A percentile compares a stretch with the other conserved stretches of the same genome.
Conservation (phyloP, 2,888 invertebrate genomes). For the Drosophila anceps region DNA sequence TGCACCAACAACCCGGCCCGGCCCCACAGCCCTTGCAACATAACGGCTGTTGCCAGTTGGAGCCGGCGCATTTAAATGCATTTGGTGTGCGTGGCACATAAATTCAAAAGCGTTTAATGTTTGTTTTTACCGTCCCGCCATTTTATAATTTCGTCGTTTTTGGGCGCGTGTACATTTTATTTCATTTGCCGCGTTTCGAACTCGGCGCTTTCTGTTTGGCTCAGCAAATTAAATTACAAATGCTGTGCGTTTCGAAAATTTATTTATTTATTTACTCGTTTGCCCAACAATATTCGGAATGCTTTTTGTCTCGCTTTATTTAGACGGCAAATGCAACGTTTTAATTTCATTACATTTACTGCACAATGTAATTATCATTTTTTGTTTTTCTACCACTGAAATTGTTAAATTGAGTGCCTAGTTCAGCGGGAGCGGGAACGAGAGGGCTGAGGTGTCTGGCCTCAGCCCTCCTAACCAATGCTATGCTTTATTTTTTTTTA, state of each 20-base stretch:
- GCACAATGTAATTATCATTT: constrained; percentile 60
- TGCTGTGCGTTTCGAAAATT: constrained; percentile 36
- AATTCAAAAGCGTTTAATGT: constrained; percentile 77
- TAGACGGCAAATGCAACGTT: constrained; percentile 65
- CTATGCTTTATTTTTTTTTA: constrained; percentile 6
- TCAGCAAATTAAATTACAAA: constrained; percentile 75
- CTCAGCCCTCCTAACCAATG: not conserved
- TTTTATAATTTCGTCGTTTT: constrained; percentile 54
- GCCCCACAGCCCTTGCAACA: constrained; percentile 28
- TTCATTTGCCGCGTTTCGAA: constrained; percentile 37
- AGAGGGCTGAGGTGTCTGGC: not conserved
- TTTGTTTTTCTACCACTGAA: constrained; percentile 23
- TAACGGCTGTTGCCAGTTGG: constrained; percentile 46
- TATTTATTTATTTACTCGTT: constrained; percentile 70
- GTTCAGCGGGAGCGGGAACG: not conserved
- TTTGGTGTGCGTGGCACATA: constrained; percentile 74
- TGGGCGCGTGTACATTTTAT: constrained; percentile 54
- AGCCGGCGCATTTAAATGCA: constrained; percentile 75
- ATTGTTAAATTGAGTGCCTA: constrained; percentile 58
- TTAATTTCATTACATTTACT: constrained; percentile 71
- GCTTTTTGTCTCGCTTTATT: constrained; percentile 26
- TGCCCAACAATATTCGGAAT: constrained; percentile 21
- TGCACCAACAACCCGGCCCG: too few species aligned
- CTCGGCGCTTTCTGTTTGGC: constrained; percentile 52
- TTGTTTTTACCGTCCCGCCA: constrained; percentile 62